Percentiles rank a stretch among this genome's conserved stretches.
These are phyloP conservation scores for Syndactyla subalaris DNA, from an alignment of 2,797 vertebrate species.

Conservation along the genomic window DNA sequence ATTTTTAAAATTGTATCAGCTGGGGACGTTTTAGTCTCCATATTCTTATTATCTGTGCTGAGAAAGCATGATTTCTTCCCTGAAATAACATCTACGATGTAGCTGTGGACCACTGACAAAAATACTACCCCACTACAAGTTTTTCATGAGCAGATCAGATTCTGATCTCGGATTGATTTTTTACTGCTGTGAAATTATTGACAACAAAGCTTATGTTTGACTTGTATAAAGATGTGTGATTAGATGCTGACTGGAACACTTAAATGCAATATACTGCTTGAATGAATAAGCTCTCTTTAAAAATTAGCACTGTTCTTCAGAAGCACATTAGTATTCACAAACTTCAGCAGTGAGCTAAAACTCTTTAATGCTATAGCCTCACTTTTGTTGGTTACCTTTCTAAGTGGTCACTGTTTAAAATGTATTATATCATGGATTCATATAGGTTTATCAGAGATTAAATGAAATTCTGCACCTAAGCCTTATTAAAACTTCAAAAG, in stretches of 20 bases:
- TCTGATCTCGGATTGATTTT: background rate
- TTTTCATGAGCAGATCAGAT: background rate
- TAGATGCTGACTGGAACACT: background rate
- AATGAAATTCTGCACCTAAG: background rate
- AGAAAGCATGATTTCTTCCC: background rate
- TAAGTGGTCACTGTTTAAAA: background rate
- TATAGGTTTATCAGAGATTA: background rate
- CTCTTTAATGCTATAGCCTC: background rate
- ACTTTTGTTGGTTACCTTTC: background rate
- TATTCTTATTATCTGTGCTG: background rate
- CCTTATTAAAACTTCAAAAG: background rate
- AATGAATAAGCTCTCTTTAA: background rate
- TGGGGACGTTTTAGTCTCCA: background rate
- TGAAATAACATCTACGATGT: background rate
- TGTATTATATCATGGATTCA: background rate
- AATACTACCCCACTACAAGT: background rate
- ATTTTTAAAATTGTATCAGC: background rate
- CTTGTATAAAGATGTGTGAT: background rate
- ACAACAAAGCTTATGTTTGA: background rate
- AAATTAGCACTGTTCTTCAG: background rate
- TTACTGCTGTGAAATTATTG: background rate
- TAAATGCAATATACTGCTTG: background rate
- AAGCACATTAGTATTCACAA: background rate
- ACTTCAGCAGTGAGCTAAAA: background rate
- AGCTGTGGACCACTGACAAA: background rate